Evolutionary conservation across 2,888 invertebrate species (phyloP).

Genomic region (Axea sp.): DNA sequence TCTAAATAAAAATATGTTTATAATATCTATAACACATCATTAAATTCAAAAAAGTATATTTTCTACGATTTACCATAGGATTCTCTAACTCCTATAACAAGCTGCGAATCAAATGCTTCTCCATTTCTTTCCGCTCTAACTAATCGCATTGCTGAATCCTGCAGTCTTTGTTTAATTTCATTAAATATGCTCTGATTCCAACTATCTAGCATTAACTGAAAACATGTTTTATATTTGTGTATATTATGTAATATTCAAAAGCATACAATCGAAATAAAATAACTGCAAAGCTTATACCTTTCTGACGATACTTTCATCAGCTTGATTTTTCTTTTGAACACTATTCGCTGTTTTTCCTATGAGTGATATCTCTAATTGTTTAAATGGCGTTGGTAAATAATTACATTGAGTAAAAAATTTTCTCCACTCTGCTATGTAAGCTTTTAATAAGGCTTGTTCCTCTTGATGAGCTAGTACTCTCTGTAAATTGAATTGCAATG

Average conservation of each 20-base stretch:
- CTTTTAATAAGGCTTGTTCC: slow-evolving; percentile 96
- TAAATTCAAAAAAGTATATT: too few relatives aligned
- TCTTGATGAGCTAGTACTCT: slow-evolving; percentile 94
- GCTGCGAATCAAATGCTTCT: slow-evolving; percentile 97
- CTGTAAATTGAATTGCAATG: slow-evolving; percentile 63
- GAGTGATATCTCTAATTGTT: slow-evolving; percentile 92
- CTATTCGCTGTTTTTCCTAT: slow-evolving; percentile 83
- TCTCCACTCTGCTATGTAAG: slow-evolving; percentile 98
- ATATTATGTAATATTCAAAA: background rate
- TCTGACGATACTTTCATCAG: slow-evolving; percentile 94
- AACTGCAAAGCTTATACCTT: slow-evolving; percentile 79
- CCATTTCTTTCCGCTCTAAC: slow-evolving; percentile 98
- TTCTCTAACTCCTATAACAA: slow-evolving; percentile 98
- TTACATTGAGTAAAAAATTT: slow-evolving; percentile 99
- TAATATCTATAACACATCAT: too few relatives aligned
- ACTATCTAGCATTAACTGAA: slow-evolving; percentile 96
- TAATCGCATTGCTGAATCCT: slow-evolving; percentile 98
- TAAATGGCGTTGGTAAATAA: slow-evolving; percentile 97
- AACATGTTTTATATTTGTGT: background rate
- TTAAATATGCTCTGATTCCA: slow-evolving; percentile 99
- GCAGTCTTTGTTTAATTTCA: slow-evolving; percentile 94
- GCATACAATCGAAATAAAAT: background rate
- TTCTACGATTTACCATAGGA: slow-evolving; percentile 96
- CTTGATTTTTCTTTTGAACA: slow-evolving; percentile 76
- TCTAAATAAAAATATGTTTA: too few relatives aligned